Evolutionary conservation across 2,888 invertebrate species (phyloP).

Genomic region (Drosophila subquinaria): DNA sequence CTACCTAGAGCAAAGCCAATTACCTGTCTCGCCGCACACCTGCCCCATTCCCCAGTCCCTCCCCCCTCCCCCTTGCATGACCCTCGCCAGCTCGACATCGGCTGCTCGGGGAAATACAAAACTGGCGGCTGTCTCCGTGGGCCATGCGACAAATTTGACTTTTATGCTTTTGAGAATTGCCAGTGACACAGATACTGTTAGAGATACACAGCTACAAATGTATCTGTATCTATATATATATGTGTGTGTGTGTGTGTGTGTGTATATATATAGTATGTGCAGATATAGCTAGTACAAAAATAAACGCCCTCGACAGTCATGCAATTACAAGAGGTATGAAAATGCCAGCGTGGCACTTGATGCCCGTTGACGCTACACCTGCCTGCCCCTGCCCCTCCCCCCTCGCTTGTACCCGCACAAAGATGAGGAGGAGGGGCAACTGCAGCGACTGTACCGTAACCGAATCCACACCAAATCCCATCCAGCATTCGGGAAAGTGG

Average conservation of each 20-base stretch:
- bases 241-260: background rate
- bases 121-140: slow-evolving; percentile 65
- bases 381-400: background rate
- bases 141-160: slow-evolving; percentile 79
- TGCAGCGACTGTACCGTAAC: slow-evolving; percentile 22
- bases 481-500: slow-evolving; percentile 7
- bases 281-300: slow-evolving; percentile 19
- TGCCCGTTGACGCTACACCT: slow-evolving; percentile 31
- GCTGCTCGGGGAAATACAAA: slow-evolving; percentile 64
- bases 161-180: slow-evolving; percentile 78
- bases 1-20: slow-evolving; percentile 72
- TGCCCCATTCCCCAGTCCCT: background rate
- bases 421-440: background rate
- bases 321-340: slow-evolving; percentile 60
- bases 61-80: background rate
- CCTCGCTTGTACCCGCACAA: too few species aligned
- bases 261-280: background rate
- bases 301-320: slow-evolving; percentile 48
- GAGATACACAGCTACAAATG: slow-evolving; percentile 29
- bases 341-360: slow-evolving; percentile 58
- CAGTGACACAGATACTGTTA: slow-evolving; percentile 65
- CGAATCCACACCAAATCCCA: slow-evolving; percentile 24
- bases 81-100: slow-evolving; percentile 18
- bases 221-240: slow-evolving; percentile 1
- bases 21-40: slow-evolving; percentile 57